Base-by-base conservation (phyloP, 2,797 vertebrate species). In the Coluber constrictor region DNA sequence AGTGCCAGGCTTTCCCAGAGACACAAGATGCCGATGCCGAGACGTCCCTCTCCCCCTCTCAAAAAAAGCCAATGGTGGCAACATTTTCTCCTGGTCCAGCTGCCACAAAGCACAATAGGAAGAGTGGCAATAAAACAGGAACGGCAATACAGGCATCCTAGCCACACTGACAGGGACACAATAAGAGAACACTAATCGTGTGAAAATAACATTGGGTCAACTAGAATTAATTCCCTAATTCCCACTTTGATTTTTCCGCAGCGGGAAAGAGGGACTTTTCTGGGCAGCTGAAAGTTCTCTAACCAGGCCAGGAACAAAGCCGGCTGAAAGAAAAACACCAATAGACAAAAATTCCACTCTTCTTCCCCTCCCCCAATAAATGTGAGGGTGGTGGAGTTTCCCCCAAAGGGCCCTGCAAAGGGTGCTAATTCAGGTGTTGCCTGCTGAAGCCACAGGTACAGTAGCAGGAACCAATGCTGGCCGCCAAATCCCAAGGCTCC, bases 341-440 rank as follows among this genome's bases (percentile, higher is more conserved):
- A 89, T 18, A 37, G 18, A 0, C 0, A 92, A 86, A 92, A 0
- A 25, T 91, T 23, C 59, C 20, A 20, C 59, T 23, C 59, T 20
- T 57, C 56, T 15, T 59, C 55, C 54, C 92, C 25, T 90, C 59
- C 55, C 54, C 92, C n/a, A 95, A 16, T 8, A 59, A 94, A 83
- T 0, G 0, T 92, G 92, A 70, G 54, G 7, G 29, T 91, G 88
- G 83, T 8, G 6, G 47, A 51, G 47, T 51, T 6, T 7, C 47
- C 47, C 47, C 47, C 47, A 51, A 90, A 95, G 93, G 86, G 57
- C 93, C 93, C 91, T 6, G 93, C 88, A 79, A 91, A 89, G 86
- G 1, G 95, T 92, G 93, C 95, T 95, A 95, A 95, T 95, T 94
- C 92, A 94, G 91, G 94, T 86, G 94, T 94, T 93, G 94, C 60